Conservation (phyloP, 1,140 invertebrate species). For the Bursaphelenchus mucronatus region DNA sequence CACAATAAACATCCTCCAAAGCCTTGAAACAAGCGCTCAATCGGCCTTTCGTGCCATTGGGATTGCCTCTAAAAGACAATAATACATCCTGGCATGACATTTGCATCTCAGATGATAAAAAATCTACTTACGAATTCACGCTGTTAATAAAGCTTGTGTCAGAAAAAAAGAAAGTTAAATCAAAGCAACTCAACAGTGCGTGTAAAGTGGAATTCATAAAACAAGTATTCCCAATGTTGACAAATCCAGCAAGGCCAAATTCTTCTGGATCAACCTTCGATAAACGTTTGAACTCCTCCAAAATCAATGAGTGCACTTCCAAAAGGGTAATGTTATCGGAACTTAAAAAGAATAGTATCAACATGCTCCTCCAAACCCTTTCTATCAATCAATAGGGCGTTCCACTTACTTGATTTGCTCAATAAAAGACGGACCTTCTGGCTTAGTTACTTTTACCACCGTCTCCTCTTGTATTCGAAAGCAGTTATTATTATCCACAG, state of each 20-base stretch:
- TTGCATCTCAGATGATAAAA: neutral
- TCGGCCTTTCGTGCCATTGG: constrained; percentile 4
- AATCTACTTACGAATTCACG: constrained; percentile 27
- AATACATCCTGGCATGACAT: constrained; percentile 1
- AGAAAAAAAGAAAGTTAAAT: constrained; percentile 12
- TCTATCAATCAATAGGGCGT: too few species aligned
- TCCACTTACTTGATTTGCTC: too few species aligned
- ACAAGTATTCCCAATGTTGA: constrained; percentile 80
- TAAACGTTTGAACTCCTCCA: too few species aligned
- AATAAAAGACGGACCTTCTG: too few species aligned
- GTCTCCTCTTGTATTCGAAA: too few species aligned
- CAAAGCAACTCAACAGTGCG: constrained; percentile 64
- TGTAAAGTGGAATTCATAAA: constrained; percentile 84
- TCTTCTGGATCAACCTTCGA: too few species aligned
- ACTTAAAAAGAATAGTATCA: too few species aligned
- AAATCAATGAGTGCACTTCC: too few species aligned
- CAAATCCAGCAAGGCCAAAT: constrained; percentile 65
- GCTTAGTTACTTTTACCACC: too few species aligned
- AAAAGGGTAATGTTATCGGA: too few species aligned
- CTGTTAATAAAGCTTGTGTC: neutral
- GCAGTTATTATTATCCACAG: too few species aligned
- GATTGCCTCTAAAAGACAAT: constrained; percentile 10
- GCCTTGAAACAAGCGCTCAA: constrained; percentile 22
- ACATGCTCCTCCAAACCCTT: too few species aligned
- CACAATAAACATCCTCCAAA: constrained; percentile 20